These are phyloP conservation scores for Chinchilla lanigera DNA, from an alignment of 2,113 vertebrate genomes.

Conservation along the genomic window DNA sequence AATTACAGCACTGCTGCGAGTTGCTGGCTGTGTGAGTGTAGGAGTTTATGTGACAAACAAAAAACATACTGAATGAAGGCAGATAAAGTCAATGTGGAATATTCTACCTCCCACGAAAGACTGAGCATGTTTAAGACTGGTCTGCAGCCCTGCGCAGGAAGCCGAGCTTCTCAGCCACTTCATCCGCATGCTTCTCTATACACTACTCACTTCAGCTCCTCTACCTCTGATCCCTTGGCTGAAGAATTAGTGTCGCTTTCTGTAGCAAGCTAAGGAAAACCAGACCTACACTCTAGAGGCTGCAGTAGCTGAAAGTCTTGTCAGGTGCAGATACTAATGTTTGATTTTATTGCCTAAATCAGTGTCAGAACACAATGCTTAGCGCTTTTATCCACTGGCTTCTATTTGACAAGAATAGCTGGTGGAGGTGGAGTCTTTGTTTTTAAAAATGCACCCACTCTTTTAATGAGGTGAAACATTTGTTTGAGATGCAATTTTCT, in stretches of 20 bases:
- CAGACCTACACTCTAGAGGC: not conserved
- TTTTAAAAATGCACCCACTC: not conserved
- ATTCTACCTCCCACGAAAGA: constrained; percentile 68
- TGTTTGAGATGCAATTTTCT: not conserved
- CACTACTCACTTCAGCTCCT: constrained; percentile 59
- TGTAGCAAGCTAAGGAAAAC: constrained; percentile 42
- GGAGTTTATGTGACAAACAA: constrained; percentile 2
- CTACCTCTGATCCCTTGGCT: constrained; percentile 76
- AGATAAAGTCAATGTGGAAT: not conserved
- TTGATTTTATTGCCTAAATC: not conserved
- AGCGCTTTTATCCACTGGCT: constrained; percentile 2
- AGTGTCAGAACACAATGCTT: not conserved
- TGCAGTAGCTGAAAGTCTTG: not conserved
- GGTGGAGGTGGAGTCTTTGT: not conserved
- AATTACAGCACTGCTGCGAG: not conserved
- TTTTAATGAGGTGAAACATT: constrained; percentile 25
- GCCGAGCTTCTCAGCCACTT: not conserved
- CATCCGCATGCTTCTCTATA: not conserved
- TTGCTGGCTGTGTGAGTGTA: not conserved
- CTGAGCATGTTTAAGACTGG: constrained; percentile 33
- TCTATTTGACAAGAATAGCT: not conserved
- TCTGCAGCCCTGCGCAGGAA: not conserved
- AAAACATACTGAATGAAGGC: constrained; percentile 45
- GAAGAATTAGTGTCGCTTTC: constrained; percentile 63
- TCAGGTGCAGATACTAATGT: not conserved